Percentiles rank a stretch among this genome's conserved stretches.
Conservation (phyloP, 2,888 invertebrate genomes). For the Cerastis leucographa region DNA sequence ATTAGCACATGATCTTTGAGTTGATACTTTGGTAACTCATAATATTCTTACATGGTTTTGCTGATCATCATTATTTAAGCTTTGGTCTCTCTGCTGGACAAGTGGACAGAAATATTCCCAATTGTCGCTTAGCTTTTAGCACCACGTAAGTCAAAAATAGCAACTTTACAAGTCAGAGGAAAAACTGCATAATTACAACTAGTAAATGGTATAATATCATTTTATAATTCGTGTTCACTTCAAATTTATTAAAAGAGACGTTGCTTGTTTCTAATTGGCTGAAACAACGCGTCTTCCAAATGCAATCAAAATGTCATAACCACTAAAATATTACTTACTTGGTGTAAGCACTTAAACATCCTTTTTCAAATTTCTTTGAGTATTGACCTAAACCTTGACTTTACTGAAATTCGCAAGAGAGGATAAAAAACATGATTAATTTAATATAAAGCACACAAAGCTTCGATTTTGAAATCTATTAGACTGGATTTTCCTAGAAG, state of each 20-base stretch:
- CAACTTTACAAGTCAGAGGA: too few species aligned
- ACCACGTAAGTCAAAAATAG: too few species aligned
- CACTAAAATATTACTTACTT: too few species aligned
- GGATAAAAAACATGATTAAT: neutral
- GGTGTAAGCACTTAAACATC: neutral
- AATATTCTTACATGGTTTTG: neutral
- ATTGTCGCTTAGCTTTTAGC: too few species aligned
- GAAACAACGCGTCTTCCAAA: too few species aligned
- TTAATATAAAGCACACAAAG: neutral
- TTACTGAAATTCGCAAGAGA: neutral
- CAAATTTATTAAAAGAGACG: too few species aligned
- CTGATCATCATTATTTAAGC: neutral
- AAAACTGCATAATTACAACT: too few species aligned
- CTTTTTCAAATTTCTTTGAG: neutral
- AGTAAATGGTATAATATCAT: too few species aligned
- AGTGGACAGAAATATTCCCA: neutral
- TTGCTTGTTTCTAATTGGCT: too few species aligned
- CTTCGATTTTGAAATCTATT: neutral
- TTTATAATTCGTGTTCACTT: too few species aligned
- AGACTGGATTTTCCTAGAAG: neutral
- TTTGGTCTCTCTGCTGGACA: neutral
- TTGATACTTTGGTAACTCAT: neutral
- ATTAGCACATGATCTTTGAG: neutral
- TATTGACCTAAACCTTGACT: neutral
- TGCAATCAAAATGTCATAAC: too few species aligned